A percentile compares a stretch with the other conserved stretches of the same genome.
These are phyloP conservation scores for Pelobates cultripes DNA, from an alignment of 2,797 vertebrate species.

Conservation along the genomic window DNA sequence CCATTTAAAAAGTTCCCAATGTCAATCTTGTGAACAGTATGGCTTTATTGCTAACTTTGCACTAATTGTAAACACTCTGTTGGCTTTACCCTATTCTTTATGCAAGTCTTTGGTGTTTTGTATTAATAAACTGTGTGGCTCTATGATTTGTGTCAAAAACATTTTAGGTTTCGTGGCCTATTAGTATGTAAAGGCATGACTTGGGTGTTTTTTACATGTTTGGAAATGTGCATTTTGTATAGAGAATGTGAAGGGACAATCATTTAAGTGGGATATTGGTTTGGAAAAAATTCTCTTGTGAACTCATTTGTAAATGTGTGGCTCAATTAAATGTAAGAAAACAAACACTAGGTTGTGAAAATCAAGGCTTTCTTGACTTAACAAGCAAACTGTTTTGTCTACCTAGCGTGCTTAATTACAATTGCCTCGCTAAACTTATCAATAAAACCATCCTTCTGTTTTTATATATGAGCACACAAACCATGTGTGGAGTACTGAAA, in stretches of 20 bases:
- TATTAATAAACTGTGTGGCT: conserved; percentile 13
- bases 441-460: too few species aligned
- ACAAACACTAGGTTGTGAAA: too few species aligned
- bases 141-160: not conserved
- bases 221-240: not conserved
- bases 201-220: conserved; percentile 3
- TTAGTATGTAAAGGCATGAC: conserved; percentile 32
- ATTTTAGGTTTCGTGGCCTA: not conserved
- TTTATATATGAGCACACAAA: too few species aligned
- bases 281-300: too few species aligned
- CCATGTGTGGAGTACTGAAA: too few species aligned
- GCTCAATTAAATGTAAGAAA: too few species aligned
- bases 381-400: too few species aligned
- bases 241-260: conserved; percentile 9
- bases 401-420: too few species aligned
- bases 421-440: too few species aligned
- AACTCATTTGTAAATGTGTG: too few species aligned
- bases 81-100: not conserved
- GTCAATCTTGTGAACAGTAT: conserved; percentile 17
- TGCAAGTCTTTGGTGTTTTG: conserved; percentile 16
- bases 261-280: too few species aligned
- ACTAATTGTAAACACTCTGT: conserved; percentile 23
- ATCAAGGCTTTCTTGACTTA: too few species aligned
- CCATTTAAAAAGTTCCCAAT: not conserved
- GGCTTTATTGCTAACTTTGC: conserved; percentile 36